Conservation (phyloP, 92 coral and sea anemone species). For the Micromussa lordhowensis region DNA sequence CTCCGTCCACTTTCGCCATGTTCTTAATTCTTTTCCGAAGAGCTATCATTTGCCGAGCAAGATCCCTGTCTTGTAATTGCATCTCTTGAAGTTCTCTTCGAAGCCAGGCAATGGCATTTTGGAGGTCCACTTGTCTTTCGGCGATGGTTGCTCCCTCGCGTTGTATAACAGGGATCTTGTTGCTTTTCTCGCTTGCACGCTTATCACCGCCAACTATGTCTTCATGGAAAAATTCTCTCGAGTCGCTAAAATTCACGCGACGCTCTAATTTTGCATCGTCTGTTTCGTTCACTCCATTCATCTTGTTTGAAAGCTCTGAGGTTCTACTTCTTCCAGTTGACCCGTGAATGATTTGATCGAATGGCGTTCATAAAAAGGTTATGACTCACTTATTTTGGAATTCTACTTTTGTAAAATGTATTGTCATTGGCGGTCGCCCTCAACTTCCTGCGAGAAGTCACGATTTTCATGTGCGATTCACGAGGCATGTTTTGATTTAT, state of each 20-base stretch:
- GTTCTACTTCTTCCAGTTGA: not conserved
- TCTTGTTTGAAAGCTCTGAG: not conserved
- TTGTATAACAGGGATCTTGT: constrained; percentile 57
- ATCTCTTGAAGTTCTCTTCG: constrained; percentile 75
- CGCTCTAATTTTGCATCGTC: constrained; percentile 27
- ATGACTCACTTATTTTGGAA: constrained; percentile 8
- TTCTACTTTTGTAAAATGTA: not conserved
- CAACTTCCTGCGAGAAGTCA: constrained; percentile 37
- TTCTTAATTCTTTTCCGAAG: constrained; percentile 80
- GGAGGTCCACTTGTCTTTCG: constrained; percentile 70
- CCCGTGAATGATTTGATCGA: not conserved
- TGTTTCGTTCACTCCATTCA: constrained; percentile 26
- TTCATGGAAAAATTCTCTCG: constrained; percentile 22
- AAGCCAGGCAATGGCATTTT: constrained; percentile 76
- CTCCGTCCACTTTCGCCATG: constrained; percentile 70
- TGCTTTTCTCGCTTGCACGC: constrained; percentile 3
- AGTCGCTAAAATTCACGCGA: constrained; percentile 35
- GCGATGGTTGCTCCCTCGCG: constrained; percentile 72
- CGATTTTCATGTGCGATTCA: not conserved
- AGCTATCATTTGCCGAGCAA: constrained; percentile 76
- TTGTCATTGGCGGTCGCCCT: not conserved
- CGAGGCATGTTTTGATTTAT: constrained; percentile 18
- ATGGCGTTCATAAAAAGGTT: not conserved
- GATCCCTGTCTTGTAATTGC: constrained; percentile 78
- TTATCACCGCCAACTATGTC: constrained; percentile 24